Evolutionary conservation across 2,113 vertebrate species (phyloP), one percentile per base, ranked within the genome.

Genomic region (Delphinus delphis): DNA sequence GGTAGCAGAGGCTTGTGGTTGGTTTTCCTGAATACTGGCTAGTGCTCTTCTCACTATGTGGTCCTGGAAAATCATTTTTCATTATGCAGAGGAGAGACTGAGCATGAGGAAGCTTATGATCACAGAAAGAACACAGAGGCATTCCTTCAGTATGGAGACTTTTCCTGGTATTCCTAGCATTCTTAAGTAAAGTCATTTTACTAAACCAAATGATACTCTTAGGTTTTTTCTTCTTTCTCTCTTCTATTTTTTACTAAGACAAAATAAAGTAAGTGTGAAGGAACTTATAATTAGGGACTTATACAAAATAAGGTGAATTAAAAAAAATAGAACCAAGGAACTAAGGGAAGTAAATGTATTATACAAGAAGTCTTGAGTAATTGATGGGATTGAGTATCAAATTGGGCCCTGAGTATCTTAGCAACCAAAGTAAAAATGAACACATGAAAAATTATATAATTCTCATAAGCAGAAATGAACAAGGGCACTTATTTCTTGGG

Each of bases 401-500:
- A 88, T 91, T 67, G 80, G 9, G 14, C 9, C 50, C 11, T 25
- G 55, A 50, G 53, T 67, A 10, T 89, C 31, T 23, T 41, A 63
- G 9, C 13, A 38, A 26, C 18, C 55, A 81, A 68, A 87, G n/a
- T 47, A 92, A 97, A 93, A 81, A 55, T 80, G 38, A 84, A 96
- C 83, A 86, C 55, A 33, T 63, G 25, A 90, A 76, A 71, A 82
- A 96, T 14, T 74, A 44, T 23, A 4, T 71, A 92, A 90, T 82
- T 88, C 28, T 79, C 18, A 63, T 62, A 89, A 84, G 4, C 13
- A 92, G 21, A 94, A 94, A 62, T 83, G 25, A 80, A 76, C 36
- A 62, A 55, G 1, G 41, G 2, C 9, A 88, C 7, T 7, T 41
- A 90, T 79, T 92, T 92, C 38, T 89, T 79, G 18, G 26, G 5